phyloP scores from a whole-genome alignment of 2,888 invertebrate species.

The Acronicta psi region DNA sequence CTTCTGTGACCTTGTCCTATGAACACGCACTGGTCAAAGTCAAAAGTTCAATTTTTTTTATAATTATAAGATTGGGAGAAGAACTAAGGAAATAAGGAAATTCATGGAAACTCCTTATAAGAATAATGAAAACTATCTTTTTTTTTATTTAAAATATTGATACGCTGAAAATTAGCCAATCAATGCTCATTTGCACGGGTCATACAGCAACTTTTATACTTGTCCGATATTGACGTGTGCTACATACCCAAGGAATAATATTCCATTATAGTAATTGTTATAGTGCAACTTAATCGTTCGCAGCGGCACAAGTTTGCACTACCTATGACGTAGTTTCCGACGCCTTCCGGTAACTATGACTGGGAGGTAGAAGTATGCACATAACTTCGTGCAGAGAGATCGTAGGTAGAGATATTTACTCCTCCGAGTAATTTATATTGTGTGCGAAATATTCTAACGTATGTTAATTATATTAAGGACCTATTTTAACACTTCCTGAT shows the following conservation, averaged over 20 bases:
- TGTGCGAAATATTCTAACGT: constrained; percentile 25
- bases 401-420: constrained; percentile 15
- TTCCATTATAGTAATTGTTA: constrained; percentile 14
- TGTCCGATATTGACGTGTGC: background rate
- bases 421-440: constrained; percentile 26
- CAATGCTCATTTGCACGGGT: constrained; percentile 2
- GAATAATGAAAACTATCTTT: too few species aligned
- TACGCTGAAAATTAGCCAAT: too few species aligned
- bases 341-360: constrained; percentile 18
- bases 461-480: too few species aligned
- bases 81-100: too few species aligned
- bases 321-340: constrained; percentile 25
- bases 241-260: constrained; percentile 1
- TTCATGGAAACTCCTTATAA: too few species aligned
- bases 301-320: constrained; percentile 17
- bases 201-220: background rate
- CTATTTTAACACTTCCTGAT: too few species aligned
- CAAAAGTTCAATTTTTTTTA: too few species aligned
- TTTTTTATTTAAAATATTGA: too few species aligned
- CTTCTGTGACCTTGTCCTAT: too few species aligned
- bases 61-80: too few species aligned
- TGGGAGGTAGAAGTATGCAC: constrained; percentile 30
- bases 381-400: constrained; percentile 24
- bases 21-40: too few species aligned
- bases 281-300: constrained; percentile 25